phyloP scores from a whole-genome alignment of 2,113 vertebrate species.

The Labrus mixtus region DNA sequence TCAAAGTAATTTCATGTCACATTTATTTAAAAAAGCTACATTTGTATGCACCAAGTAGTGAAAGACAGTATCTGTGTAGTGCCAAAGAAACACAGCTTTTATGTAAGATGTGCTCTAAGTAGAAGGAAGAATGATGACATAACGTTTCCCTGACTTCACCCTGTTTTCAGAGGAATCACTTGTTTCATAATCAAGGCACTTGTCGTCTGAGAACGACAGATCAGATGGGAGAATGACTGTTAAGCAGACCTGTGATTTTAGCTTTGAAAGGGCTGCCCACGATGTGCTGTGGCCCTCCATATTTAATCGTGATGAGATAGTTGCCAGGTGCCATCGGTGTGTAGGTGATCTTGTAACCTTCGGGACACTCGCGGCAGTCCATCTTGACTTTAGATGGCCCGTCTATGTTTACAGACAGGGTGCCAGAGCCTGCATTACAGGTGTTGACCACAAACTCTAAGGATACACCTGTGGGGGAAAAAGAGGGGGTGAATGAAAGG shows the following conservation, averaged over 20 bases:
- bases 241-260: constrained; percentile 91
- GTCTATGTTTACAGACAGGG: constrained; percentile 93
- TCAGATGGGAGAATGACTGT: constrained; percentile 61
- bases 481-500: not conserved
- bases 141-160: constrained; percentile 50
- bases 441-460: constrained; percentile 94
- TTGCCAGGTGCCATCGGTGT: constrained; percentile 97
- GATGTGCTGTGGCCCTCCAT: constrained; percentile 95
- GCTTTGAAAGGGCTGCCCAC: constrained; percentile 98
- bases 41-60: not conserved
- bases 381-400: constrained; percentile 97
- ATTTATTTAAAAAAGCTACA: not conserved
- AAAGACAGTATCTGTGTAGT: constrained; percentile 13
- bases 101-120: constrained; percentile 32
- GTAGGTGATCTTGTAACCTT: constrained; percentile 94
- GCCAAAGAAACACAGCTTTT: constrained; percentile 30
- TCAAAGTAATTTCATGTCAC: constrained; percentile 24
- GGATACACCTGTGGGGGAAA: constrained; percentile 83
- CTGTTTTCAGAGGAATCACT: constrained; percentile 49
- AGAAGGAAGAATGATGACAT: constrained; percentile 33
- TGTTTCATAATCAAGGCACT: constrained; percentile 56
- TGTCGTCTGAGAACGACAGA: constrained; percentile 57
- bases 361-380: constrained; percentile 93
- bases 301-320: constrained; percentile 98
- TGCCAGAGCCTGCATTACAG: constrained; percentile 90